Evolutionary conservation across 2,888 invertebrate species (phyloP).

Genomic region (Lepidocyrtinus sp.): DNA sequence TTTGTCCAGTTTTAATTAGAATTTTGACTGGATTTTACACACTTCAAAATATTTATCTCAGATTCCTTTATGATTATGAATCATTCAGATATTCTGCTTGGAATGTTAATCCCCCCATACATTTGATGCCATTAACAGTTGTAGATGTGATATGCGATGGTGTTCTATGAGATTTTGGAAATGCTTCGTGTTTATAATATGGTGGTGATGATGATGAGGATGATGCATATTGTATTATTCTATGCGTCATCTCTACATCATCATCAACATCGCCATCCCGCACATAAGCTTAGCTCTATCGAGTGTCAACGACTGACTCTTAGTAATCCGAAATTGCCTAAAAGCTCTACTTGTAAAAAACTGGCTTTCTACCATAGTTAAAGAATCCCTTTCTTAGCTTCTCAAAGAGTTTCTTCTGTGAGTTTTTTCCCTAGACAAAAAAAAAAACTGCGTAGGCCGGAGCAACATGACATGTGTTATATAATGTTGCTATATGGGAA

Average conservation of each 20-base stretch:
- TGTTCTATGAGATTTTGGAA: too few species aligned
- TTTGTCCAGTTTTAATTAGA: too few species aligned
- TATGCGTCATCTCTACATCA: slow-evolving; percentile 23
- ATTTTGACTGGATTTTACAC: too few species aligned
- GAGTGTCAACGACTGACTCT: slow-evolving; percentile 58
- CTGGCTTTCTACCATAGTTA: neutral
- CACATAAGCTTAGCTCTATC: slow-evolving; percentile 1
- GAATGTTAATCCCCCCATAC: too few species aligned
- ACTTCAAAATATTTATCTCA: too few species aligned
- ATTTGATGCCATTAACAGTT: too few species aligned
- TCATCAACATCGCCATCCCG: neutral
- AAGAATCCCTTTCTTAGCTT: neutral
- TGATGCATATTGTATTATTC: slow-evolving; percentile 12
- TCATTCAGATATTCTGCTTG: too few species aligned
- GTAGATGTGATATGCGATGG: too few species aligned
- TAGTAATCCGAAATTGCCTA: slow-evolving; percentile 57
- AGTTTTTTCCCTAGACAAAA: neutral
- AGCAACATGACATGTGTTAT: neutral
- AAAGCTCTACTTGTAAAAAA: slow-evolving; percentile 17
- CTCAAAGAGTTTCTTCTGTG: neutral
- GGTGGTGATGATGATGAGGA: neutral
- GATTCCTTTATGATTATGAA: too few species aligned
- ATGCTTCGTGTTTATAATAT: slow-evolving; percentile 15
- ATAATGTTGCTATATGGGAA: neutral
- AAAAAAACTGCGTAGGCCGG: neutral